Evolutionary conservation across 2,888 invertebrate genomes (phyloP).

Genomic region (Trissolcus brochymenae): DNA sequence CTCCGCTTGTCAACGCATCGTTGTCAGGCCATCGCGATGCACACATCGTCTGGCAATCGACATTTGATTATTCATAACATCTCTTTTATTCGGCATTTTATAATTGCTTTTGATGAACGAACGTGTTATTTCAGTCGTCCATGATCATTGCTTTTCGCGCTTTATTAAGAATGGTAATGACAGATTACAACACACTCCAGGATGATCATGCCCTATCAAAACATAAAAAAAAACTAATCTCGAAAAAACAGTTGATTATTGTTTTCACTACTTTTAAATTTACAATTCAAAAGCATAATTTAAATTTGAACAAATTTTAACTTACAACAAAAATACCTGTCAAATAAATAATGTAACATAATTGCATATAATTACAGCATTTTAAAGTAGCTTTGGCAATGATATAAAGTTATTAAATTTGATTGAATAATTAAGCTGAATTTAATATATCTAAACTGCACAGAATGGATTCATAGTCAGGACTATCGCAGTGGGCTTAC

Average conservation of each 20-base stretch:
- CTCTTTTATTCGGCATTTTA: constrained; percentile 41
- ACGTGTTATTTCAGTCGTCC: constrained; percentile 16
- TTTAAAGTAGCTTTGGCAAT: no score
- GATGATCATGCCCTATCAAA: neutral
- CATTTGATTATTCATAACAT: constrained; percentile 22
- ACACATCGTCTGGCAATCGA: constrained; percentile 27
- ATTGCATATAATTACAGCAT: no score
- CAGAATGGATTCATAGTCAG: no score
- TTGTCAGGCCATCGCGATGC: constrained; percentile 25
- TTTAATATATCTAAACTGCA: no score
- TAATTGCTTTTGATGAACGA: constrained; percentile 28
- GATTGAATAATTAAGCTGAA: no score
- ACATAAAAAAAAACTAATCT: neutral
- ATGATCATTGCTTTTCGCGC: constrained; percentile 4
- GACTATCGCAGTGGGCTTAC: constrained; percentile 2
- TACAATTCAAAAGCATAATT: no score
- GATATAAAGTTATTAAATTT: no score
- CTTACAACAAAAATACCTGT: no score
- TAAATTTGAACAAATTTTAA: no score
- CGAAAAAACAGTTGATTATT: no score
- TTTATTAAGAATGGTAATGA: neutral
- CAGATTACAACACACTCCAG: neutral
- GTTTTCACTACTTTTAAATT: no score
- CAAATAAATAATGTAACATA: no score
- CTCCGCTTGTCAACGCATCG: constrained; percentile 26